Percentiles rank a stretch among this genome's conserved stretches.
These are phyloP conservation scores for Empidonax traillii DNA, from an alignment of 2,113 vertebrate species.

Conservation along the genomic window DNA sequence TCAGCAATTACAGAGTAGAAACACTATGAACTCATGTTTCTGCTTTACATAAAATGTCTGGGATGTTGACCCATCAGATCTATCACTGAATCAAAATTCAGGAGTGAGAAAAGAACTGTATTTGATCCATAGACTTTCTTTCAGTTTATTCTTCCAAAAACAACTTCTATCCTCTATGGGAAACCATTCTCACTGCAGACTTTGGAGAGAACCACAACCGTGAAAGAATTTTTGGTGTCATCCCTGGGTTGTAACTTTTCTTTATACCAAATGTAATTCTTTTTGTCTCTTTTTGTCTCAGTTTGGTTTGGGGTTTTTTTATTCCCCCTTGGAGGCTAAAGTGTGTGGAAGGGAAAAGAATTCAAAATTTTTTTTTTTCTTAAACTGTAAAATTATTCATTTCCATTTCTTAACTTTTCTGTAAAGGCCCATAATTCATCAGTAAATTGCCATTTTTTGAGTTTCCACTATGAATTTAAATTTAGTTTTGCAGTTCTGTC, in stretches of 20 bases:
- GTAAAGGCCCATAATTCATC: constrained; percentile 13
- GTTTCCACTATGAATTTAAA: constrained; percentile 38
- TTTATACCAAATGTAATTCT: neutral
- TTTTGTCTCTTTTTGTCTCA: neutral
- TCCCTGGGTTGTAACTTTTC: neutral
- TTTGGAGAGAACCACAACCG: neutral
- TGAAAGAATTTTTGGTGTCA: neutral
- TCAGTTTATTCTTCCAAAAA: neutral
- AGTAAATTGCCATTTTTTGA: neutral
- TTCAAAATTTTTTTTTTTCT: neutral
- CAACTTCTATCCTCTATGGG: neutral
- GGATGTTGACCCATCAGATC: neutral
- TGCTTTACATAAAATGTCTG: neutral
- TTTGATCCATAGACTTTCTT: neutral
- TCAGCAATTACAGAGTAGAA: neutral
- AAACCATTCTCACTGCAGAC: neutral
- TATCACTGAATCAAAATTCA: neutral
- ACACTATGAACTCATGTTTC: neutral
- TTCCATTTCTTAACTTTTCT: constrained; percentile 11
- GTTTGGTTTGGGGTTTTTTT: neutral
- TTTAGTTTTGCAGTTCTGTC: constrained; percentile 39
- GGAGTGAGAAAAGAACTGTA: neutral
- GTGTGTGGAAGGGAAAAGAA: neutral
- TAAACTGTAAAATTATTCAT: constrained; percentile 36
- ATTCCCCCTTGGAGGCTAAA: neutral